Evolutionary conservation across 2,113 vertebrate species (phyloP).

Genomic region (Lepus timidus): DNA sequence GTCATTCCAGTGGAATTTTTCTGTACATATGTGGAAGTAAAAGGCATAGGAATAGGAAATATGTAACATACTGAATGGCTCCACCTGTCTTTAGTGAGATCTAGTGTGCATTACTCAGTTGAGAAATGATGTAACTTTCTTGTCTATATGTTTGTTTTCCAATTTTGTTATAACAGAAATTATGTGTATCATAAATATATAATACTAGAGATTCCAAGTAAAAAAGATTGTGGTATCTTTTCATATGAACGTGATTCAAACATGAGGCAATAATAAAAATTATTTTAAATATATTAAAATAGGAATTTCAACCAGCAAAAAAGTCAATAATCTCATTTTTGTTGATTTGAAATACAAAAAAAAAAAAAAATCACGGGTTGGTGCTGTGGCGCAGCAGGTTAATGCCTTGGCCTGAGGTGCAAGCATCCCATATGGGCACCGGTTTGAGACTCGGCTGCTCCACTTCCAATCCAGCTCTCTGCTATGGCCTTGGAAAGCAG

Average conservation of each 20-base stretch:
- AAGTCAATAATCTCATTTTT: neutral
- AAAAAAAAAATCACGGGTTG: too few relatives aligned
- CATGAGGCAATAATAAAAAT: neutral
- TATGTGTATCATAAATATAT: neutral
- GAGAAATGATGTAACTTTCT: neutral
- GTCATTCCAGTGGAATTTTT: neutral
- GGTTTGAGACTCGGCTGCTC: too few relatives aligned
- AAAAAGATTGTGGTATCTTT: neutral
- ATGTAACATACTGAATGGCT: neutral
- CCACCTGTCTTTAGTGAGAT: neutral
- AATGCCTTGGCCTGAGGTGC: too few relatives aligned
- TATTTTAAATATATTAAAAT: neutral
- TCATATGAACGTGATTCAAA: neutral
- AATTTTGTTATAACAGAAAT: neutral
- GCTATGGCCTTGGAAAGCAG: too few relatives aligned
- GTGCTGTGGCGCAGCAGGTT: too few relatives aligned
- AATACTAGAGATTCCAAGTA: neutral
- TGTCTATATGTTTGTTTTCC: neutral
- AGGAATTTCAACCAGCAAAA: neutral
- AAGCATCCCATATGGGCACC: too few relatives aligned
- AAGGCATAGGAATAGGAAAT: neutral
- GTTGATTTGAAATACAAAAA: neutral
- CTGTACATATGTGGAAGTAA: neutral
- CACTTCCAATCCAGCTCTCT: too few relatives aligned
- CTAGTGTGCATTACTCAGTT: neutral